A percentile compares a stretch with the other conserved stretches of the same genome.
Conservation (phyloP, 1,140 invertebrate species). For the Sarcophaga peregrina region DNA sequence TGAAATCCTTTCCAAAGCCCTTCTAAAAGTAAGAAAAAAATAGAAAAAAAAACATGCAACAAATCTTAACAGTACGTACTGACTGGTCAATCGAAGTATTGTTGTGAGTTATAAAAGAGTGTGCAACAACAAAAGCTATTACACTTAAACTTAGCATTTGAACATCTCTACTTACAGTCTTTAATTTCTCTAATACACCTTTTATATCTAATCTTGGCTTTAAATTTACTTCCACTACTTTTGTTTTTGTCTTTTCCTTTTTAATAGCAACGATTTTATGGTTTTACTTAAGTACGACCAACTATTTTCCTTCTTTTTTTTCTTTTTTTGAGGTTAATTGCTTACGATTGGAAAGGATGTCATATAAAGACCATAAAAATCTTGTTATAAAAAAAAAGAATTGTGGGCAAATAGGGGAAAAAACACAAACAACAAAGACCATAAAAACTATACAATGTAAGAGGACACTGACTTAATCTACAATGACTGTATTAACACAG, state of each 20-base stretch:
- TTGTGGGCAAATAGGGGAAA: background rate
- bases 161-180: no score
- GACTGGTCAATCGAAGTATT: background rate
- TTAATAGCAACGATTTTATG: slow-evolving; percentile 21
- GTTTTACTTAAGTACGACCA: slow-evolving; percentile 6
- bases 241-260: background rate
- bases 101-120: background rate
- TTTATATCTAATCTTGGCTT: background rate
- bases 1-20: background rate
- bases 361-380: background rate
- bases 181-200: no score
- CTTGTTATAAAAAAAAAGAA: no score
- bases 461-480: background rate
- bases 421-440: background rate
- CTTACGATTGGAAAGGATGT: slow-evolving; percentile 19
- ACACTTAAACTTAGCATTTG: no score
- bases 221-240: background rate
- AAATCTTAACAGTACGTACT: no score
- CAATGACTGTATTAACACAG: slow-evolving; percentile 18
- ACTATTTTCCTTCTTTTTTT: background rate
- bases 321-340: slow-evolving; percentile 3
- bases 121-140: no score
- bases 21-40: background rate
- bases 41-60: slow-evolving; percentile 5
- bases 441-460: background rate